phyloP scores from a whole-genome alignment of 2,888 invertebrate species.

The Agonum fuliginosum region DNA sequence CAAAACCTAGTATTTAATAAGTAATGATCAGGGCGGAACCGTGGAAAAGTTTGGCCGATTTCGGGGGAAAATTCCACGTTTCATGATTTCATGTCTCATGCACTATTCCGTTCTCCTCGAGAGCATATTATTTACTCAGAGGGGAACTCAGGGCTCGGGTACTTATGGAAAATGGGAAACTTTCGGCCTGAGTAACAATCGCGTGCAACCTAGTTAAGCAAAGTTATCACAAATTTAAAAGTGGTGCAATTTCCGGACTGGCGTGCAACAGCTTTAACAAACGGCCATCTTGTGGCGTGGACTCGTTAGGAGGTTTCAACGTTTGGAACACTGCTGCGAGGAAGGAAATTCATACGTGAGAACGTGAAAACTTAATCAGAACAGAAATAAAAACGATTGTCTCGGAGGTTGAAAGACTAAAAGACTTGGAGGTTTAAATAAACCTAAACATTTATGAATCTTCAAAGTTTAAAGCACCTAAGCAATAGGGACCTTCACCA shows the following conservation, averaged over 20 bases:
- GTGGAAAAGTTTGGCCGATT: neutral
- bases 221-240: slow-evolving; percentile 49
- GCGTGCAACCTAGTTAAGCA: slow-evolving; percentile 48
- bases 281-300: slow-evolving; percentile 21
- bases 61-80: neutral
- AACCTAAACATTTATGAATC: too few species aligned
- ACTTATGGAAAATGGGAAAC: slow-evolving; percentile 45
- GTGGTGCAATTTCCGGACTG: slow-evolving; percentile 44
- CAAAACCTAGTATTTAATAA: neutral
- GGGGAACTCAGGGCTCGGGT: slow-evolving; percentile 11
- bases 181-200: slow-evolving; percentile 25
- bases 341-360: neutral
- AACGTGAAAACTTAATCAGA: slow-evolving; percentile 2
- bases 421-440: too few species aligned
- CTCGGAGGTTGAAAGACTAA: neutral
- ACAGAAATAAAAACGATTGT: neutral
- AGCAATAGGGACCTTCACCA: too few species aligned
- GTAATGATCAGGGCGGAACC: neutral
- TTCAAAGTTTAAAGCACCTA: too few species aligned
- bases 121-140: slow-evolving; percentile 31
- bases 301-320: slow-evolving; percentile 13
- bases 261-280: slow-evolving; percentile 30
- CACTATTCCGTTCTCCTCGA: slow-evolving; percentile 9
- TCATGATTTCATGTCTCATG: slow-evolving; percentile 16
- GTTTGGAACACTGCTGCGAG: neutral